A percentile compares a stretch with the other conserved stretches of the same genome.
Evolutionary conservation across 2,888 invertebrate genomes (phyloP).

Genomic region (Tinea trinotella): DNA sequence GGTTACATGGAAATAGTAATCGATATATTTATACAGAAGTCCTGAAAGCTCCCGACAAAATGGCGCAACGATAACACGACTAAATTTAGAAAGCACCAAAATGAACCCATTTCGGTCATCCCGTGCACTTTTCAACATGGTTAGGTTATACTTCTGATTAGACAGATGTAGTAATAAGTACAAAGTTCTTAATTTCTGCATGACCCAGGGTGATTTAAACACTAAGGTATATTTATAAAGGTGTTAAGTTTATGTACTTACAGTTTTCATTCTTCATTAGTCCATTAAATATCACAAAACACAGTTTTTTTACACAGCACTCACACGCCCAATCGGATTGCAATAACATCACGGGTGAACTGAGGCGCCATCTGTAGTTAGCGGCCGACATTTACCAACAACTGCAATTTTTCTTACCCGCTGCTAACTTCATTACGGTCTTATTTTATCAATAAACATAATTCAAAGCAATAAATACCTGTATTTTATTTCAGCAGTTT

Average conservation of each 20-base stretch:
- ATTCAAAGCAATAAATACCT: not conserved
- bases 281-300: slow-evolving; percentile 61
- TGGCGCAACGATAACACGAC: slow-evolving; percentile 60
- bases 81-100: slow-evolving; percentile 27
- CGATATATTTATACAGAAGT: slow-evolving; percentile 63
- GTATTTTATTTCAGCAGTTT: too few relatives aligned
- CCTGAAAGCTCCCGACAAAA: slow-evolving; percentile 67
- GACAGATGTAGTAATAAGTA: slow-evolving; percentile 58
- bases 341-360: slow-evolving; percentile 67
- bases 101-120: slow-evolving; percentile 25
- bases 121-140: slow-evolving; percentile 47
- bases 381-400: not conserved
- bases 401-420: slow-evolving; percentile 31
- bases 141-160: slow-evolving; percentile 56
- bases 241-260: slow-evolving; percentile 43
- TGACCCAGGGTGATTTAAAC: slow-evolving; percentile 35
- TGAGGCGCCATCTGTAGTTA: slow-evolving; percentile 57
- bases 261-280: slow-evolving; percentile 55
- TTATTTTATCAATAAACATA: slow-evolving; percentile 27
- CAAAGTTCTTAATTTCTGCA: slow-evolving; percentile 49
- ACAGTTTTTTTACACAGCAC: slow-evolving; percentile 64
- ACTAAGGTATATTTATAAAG: slow-evolving; percentile 26
- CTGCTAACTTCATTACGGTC: slow-evolving; percentile 43
- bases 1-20: slow-evolving; percentile 58
- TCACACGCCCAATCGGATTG: slow-evolving; percentile 68